phyloP scores from a whole-genome alignment of 2,888 invertebrate species.

The Palloptera scutellata region DNA sequence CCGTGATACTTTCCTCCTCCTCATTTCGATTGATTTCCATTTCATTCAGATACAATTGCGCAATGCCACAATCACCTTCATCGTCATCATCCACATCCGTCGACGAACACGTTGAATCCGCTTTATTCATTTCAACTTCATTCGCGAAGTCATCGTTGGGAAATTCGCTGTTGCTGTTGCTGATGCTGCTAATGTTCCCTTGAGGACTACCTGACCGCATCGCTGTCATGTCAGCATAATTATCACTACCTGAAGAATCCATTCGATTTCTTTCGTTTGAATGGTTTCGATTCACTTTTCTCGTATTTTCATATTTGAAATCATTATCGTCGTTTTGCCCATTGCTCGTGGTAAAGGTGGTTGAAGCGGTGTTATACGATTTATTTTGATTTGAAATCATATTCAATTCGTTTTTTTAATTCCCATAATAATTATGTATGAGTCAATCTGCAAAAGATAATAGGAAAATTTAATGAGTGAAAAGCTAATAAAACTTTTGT shows the following conservation, averaged over 20 bases:
- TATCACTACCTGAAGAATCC: neutral
- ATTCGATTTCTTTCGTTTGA: too few relatives aligned
- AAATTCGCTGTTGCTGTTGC: constrained; percentile 26
- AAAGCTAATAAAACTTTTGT: too few relatives aligned
- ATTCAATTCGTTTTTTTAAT: too few relatives aligned
- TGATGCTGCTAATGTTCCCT: constrained; percentile 14
- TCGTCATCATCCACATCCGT: constrained; percentile 19
- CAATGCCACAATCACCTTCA: constrained; percentile 40
- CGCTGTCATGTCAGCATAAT: neutral
- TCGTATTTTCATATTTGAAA: neutral
- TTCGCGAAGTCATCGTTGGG: neutral
- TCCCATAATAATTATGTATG: too few relatives aligned
- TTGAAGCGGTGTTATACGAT: neutral
- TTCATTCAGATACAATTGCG: constrained; percentile 45
- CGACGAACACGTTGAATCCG: neutral
- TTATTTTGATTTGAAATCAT: neutral
- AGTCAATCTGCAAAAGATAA: too few relatives aligned
- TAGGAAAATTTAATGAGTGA: too few relatives aligned
- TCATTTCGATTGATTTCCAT: constrained; percentile 53
- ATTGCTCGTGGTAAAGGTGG: neutral
- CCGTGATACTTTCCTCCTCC: constrained; percentile 54
- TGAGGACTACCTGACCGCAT: constrained; percentile 18
- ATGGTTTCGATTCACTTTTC: too few relatives aligned
- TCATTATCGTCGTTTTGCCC: neutral
- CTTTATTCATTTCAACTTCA: neutral